Percentiles rank a stretch among this genome's conserved stretches.
These are phyloP conservation scores for Callitettix versicolor DNA, from an alignment of 1,140 invertebrate genomes.

Conservation along the genomic window DNA sequence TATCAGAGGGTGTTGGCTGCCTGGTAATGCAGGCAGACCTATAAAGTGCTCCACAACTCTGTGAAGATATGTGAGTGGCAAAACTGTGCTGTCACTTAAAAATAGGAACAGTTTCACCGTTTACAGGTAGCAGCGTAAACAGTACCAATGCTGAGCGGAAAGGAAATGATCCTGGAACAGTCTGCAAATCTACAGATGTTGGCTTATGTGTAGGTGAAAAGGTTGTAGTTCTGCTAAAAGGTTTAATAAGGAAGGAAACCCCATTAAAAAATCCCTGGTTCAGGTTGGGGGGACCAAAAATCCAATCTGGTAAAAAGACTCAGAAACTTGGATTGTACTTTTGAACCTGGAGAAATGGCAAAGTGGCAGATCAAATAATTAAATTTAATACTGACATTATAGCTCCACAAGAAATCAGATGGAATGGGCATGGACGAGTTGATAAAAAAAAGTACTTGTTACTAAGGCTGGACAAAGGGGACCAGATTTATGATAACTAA, in stretches of 20 bases:
- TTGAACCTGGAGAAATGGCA: slow-evolving; percentile 16
- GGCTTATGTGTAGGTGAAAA: too few relatives aligned
- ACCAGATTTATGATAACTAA: neutral
- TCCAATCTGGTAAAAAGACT: slow-evolving; percentile 7
- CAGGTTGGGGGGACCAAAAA: too few relatives aligned
- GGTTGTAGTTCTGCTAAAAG: too few relatives aligned
- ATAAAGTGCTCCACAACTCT: neutral
- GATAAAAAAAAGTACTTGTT: slow-evolving; percentile 4
- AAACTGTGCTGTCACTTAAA: slow-evolving; percentile 5
- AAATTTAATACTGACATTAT: slow-evolving; percentile 20
- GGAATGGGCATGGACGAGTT: slow-evolving; percentile 8
- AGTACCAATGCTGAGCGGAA: too few relatives aligned
- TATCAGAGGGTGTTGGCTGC: neutral
- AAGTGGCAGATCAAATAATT: slow-evolving; percentile 15
- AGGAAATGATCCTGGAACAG: too few relatives aligned
- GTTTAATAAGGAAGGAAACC: too few relatives aligned
- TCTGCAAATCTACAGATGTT: too few relatives aligned
- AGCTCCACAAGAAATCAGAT: slow-evolving; percentile 20
- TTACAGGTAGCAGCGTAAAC: too few relatives aligned
- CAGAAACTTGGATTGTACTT: slow-evolving; percentile 1
- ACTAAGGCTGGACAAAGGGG: neutral
- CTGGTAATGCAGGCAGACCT: neutral
- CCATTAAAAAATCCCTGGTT: too few relatives aligned
- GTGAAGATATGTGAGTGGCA: neutral
- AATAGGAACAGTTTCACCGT: too few relatives aligned